Conservation (phyloP, 2,797 vertebrate genomes). For the Sciurus carolinensis region DNA sequence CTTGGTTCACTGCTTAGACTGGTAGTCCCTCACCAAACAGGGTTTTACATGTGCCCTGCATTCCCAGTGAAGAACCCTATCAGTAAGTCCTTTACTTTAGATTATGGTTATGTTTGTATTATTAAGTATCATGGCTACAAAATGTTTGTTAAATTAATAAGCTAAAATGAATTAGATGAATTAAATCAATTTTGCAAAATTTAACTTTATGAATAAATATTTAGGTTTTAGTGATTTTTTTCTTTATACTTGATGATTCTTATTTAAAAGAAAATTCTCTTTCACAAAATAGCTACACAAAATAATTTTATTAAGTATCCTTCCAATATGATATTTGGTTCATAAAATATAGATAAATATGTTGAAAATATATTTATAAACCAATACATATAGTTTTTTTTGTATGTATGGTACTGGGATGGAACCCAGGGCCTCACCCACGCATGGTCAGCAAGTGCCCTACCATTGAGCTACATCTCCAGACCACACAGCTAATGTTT, state of each 20-base stretch:
- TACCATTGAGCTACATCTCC: no score
- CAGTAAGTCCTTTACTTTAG: not conserved
- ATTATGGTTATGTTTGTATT: not conserved
- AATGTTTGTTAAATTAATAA: constrained; percentile 31
- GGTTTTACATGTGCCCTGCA: not conserved
- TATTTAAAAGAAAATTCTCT: constrained; percentile 20
- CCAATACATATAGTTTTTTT: not conserved
- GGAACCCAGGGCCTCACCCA: no score
- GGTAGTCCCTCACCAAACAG: not conserved
- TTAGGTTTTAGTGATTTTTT: not conserved
- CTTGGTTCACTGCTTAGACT: not conserved
- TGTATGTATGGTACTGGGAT: no score
- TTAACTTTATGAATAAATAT: not conserved
- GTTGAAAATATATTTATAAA: not conserved
- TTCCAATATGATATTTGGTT: not conserved
- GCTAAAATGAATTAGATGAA: constrained; percentile 18
- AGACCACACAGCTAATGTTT: not conserved
- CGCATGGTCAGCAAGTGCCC: no score
- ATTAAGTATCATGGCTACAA: not conserved
- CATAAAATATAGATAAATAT: not conserved
- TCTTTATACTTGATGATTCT: not conserved
- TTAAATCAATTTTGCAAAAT: not conserved
- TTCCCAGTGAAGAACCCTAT: not conserved
- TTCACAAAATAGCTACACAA: constrained; percentile 3
- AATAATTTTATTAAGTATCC: not conserved